Percentiles rank a stretch among this genome's conserved stretches.
phyloP scores from a whole-genome alignment of 2,113 vertebrate species.

The Neopipo cinnamomea region DNA sequence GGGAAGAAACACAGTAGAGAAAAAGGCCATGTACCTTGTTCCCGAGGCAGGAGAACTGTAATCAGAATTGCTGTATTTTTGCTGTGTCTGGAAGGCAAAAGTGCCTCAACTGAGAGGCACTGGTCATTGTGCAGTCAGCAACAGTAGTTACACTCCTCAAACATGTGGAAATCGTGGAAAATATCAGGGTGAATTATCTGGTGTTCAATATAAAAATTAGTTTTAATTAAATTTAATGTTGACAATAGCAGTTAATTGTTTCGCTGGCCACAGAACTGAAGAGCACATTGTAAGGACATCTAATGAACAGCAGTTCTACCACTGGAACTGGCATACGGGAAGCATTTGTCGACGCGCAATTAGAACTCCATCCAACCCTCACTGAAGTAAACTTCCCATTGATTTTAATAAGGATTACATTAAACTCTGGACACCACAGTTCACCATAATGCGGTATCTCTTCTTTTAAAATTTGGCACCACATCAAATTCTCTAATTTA shows the following conservation, averaged over 20 bases:
- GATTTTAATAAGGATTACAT: slow-evolving; percentile 41
- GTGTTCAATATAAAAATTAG: background rate
- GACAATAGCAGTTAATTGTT: background rate
- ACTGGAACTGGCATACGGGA: background rate
- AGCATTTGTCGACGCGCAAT: background rate
- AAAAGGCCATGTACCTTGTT: background rate
- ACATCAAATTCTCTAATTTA: background rate
- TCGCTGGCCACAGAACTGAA: background rate
- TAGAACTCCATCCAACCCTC: slow-evolving; percentile 1
- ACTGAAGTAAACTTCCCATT: slow-evolving; percentile 26
- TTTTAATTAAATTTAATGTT: slow-evolving; percentile 1
- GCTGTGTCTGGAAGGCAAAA: background rate
- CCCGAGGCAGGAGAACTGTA: background rate
- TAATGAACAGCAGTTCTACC: background rate
- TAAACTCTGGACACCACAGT: background rate
- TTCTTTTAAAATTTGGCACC: slow-evolving; percentile 17
- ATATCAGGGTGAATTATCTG: background rate
- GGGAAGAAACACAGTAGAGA: background rate
- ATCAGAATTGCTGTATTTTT: background rate
- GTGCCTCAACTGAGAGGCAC: background rate
- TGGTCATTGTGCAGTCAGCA: background rate
- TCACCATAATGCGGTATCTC: background rate
- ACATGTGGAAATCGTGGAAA: background rate
- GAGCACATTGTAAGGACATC: background rate
- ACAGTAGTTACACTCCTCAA: background rate